Evolutionary conservation across 2,888 invertebrate genomes (phyloP), one percentile per base, ranked within the genome.

Genomic region (Polymixis flavicincta): DNA sequence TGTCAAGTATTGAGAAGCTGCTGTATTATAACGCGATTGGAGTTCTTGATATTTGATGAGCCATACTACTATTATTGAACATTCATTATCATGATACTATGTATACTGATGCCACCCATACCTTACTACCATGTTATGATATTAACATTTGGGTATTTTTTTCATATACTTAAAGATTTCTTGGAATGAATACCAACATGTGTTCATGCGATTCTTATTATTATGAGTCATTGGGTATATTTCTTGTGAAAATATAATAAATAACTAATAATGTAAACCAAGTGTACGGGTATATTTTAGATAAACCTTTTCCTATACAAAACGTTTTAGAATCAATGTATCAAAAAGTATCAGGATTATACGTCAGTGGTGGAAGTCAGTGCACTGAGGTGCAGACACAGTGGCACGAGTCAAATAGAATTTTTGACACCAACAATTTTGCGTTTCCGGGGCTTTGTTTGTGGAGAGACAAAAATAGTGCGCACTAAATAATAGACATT

Each of bases 1-100:
- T 96, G 96, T 96, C 96, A 95, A 95, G 93, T 94, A 94, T 96
- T 95, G 93, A 94, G 94, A 93, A 92, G 92, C 91, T 90, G 89
- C 90, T 90, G 92, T 91, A 92, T 92, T 92, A 91, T 91, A 91
- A 90, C 85, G 88, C 81, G 86, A 89, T 84, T 85, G 85, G 78
- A 78, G 76, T 88, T 92, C 92, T 94, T 94, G 94, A 93, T 94
- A 92, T 89, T 93, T 92, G 73, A 76, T 72, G 71, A 85, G 67
- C 37, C 54, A 71, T 57, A 22, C 9, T 64, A 9, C 71, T 81
- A 71, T 82, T 74, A 73, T 54, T 69, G 28, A 25, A 59, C 45
- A 22, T 7, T 59, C 28, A 57, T 19, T 19, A 19, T 32, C 55
- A 57, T 28, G 8, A 57, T 17, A 57, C 17, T 57, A 28, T 55